Conservation (phyloP, 2,888 invertebrate genomes). For the Cantharis rustica region DNA sequence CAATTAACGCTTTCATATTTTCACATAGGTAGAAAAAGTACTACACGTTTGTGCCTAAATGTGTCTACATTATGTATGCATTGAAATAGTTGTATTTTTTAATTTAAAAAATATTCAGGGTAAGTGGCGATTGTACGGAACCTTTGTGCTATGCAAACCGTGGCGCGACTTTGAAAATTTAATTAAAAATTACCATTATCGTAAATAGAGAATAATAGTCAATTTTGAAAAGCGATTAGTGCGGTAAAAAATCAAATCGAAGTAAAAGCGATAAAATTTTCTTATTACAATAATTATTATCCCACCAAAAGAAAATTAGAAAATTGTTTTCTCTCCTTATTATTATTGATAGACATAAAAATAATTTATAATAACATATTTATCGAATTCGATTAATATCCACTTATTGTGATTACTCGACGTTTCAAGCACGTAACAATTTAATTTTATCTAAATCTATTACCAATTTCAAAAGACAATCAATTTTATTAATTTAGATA, state of each 20-base stretch:
- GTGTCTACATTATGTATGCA: background rate
- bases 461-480: conserved; percentile 3
- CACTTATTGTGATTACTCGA: conserved; percentile 1
- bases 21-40: background rate
- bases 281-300: background rate
- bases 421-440: conserved; percentile 1
- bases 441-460: conserved; percentile 5
- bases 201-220: background rate
- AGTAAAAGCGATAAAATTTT: background rate
- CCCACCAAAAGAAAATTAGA: background rate
- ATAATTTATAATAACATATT: conserved; percentile 3
- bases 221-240: background rate
- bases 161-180: background rate
- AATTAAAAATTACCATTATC: background rate
- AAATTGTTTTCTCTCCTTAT: background rate
- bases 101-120: background rate
- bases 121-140: background rate
- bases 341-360: conserved; percentile 2
- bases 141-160: background rate
- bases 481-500: conserved; percentile 5
- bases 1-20: conserved; percentile 29
- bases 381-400: conserved; percentile 3
- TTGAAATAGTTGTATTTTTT: background rate
- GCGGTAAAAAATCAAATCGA: background rate
- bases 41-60: conserved; percentile 7